Evolutionary conservation across 1,140 invertebrate genomes (phyloP), one percentile per base, ranked within the genome.

Genomic region (Pseudomyrmex dendroicus): DNA sequence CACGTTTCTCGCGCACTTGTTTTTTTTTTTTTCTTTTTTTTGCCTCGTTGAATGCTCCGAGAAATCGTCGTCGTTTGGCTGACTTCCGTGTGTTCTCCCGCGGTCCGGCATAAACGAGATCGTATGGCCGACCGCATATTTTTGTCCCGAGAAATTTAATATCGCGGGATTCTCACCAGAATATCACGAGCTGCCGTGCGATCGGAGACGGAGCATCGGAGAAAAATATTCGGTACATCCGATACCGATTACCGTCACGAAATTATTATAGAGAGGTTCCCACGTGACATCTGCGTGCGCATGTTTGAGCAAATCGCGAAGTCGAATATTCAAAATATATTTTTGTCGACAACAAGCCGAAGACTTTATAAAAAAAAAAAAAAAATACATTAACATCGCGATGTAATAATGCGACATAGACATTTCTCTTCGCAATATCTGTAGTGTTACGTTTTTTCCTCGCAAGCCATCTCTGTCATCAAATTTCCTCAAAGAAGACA

Each of bases 61-160:
- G 46, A 46, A 61, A 80, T 80, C 76, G 52, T 78, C 64, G 50
- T 68, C 52, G 56, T 57, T 44, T 64, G 56, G 48, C 17, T 61
- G 22, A 64, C n/a, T 64, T 76, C 54, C 20, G 54, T 72, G 35
- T 61, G 54, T 72, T 56, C 15, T 70, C 44, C 8, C 46, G 22
- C 46, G 54, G 76, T 61, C 35, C 76, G 35, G 35, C 15, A 10
- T 13, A 54, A 72, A 70, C 64, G 52, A 78, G 64, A 78, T 68
- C 74, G 64, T 70, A 70, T 76, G 76, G 57, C 76, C 50, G 70
- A 46, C 17, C 46, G 66, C 70, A 22, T 67, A 54, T 25, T 84
- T 76, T 84, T 54, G 44, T 82, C 50, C n/a, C 50, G 44, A 57
- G 64, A 64, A 84, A 84, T 77, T 20, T 85, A 84, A 85, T 73